Base-by-base conservation (phyloP, 2,797 vertebrate genomes). In the Gastrophryne carolinensis region DNA sequence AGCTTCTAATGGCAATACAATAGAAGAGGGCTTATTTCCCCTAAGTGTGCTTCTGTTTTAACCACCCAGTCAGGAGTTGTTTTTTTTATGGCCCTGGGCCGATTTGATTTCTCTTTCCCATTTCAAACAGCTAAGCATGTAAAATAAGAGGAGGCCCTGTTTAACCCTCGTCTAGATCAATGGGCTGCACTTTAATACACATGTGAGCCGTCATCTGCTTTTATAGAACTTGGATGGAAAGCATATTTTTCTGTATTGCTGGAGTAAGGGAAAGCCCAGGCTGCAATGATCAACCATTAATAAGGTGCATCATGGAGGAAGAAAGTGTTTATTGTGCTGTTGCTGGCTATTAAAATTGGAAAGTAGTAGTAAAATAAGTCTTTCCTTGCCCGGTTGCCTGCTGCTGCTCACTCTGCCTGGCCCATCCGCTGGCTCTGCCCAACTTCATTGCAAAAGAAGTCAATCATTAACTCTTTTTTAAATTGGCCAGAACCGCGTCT, bases 401-500 rank as follows among this genome's bases (percentile, higher is more conserved):
- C n/a, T 54, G 26, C 30, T 39, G 23, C 11, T 44, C 54, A 39
- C 11, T 85, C 17, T 47, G 62, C 80, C 53, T 70, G 15, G 17
- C 60, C 32, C 19, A 34, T 34, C 32, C 32, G 4, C n/a, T n/a
- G n/a, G 63, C 80, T 78, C 54, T 73, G 17, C 30, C 62, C 4
- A 13, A 37, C 39, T 63, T 27, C 73, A 80, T 66, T 67, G 79
- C 63, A 1, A 29, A 58, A 61, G 3, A 30, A 76, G 52, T 78
- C 83, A 87, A 85, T 85, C 82, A 81, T 80, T 86, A 87, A 79
- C 62, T 32, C 78, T 58, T 75, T 60, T 80, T 84, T 84, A 85
- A 85, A 84, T 80, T 67, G 71, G 79, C 32, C 76, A 81, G 81
- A 82, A 80, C 68, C 24, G 0, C 81, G 80, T 81, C 83, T 84